A percentile compares a stretch with the other conserved stretches of the same genome.
Evolutionary conservation across 2,113 vertebrate genomes (phyloP).

Genomic region (Paraplagusia blochii): DNA sequence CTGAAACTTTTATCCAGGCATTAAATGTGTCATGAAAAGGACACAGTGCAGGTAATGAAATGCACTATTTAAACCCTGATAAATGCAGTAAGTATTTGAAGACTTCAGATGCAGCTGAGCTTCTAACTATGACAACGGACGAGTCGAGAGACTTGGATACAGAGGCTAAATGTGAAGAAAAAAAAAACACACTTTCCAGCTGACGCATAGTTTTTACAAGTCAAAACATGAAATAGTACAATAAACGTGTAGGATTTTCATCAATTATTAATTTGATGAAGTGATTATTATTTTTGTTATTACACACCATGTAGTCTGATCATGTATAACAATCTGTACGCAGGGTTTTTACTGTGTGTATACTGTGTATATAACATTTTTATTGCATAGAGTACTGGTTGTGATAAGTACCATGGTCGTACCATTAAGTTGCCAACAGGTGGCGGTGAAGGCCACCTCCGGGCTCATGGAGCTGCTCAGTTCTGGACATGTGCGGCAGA

Average conservation of each 20-base stretch:
- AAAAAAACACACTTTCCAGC: conserved; percentile 5
- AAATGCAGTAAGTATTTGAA: conserved; percentile 30
- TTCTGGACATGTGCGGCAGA: conserved; percentile 40
- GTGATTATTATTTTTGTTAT: conserved; percentile 53
- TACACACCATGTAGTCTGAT: conserved; percentile 49
- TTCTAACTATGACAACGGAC: conserved; percentile 40
- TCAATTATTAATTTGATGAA: conserved; percentile 59
- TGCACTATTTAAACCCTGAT: conserved; percentile 35
- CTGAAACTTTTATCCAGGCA: conserved; percentile 22
- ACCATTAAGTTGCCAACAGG: conserved; percentile 54
- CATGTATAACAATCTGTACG: conserved; percentile 40
- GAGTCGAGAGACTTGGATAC: conserved; percentile 16
- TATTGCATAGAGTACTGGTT: conserved; percentile 43
- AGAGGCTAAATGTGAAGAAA: conserved; percentile 34
- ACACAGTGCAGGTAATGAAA: not conserved
- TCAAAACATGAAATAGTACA: conserved; percentile 37
- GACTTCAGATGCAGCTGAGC: conserved; percentile 47
- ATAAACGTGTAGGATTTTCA: conserved; percentile 38
- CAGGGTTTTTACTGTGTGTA: conserved; percentile 58
- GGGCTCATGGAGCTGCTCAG: conserved; percentile 37
- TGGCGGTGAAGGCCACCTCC: conserved; percentile 50
- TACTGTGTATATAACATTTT: conserved; percentile 60
- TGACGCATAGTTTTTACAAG: conserved; percentile 33
- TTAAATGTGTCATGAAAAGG: conserved; percentile 24
- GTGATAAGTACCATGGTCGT: conserved; percentile 51